phyloP scores from a whole-genome alignment of 2,888 invertebrate genomes.

The Rhingia rostrata region DNA sequence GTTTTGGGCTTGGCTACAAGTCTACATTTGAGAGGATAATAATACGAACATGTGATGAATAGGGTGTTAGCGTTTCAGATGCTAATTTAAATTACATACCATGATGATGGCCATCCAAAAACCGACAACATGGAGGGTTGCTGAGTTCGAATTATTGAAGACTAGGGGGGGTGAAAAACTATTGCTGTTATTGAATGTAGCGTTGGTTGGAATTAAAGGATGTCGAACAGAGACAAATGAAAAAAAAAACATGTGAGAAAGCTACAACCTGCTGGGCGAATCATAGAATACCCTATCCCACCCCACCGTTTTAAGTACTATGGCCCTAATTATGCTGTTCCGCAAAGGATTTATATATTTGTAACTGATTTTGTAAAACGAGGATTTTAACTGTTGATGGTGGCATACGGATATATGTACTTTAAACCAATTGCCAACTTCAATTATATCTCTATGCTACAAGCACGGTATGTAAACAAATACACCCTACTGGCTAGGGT shows the following conservation, averaged over 20 bases:
- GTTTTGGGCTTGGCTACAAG: not conserved
- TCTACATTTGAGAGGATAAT: slow-evolving; percentile 25
- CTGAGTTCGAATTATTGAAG: slow-evolving; percentile 13
- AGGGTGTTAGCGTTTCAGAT: slow-evolving; percentile 52
- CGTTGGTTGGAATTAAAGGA: slow-evolving; percentile 7
- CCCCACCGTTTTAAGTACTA: no score
- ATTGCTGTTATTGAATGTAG: slow-evolving; percentile 27
- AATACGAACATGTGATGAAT: slow-evolving; percentile 51
- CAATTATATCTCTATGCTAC: no score
- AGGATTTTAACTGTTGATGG: no score
- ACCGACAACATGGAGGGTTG: not conserved
- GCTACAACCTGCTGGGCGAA: no score
- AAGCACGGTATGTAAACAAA: no score
- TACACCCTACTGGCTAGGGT: no score
- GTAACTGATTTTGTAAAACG: no score
- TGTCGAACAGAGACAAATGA: not conserved
- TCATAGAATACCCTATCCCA: no score
- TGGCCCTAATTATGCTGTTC: no score
- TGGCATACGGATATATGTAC: no score
- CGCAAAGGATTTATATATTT: no score
- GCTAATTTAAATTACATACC: slow-evolving; percentile 61
- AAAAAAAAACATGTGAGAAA: not conserved
- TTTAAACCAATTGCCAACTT: no score
- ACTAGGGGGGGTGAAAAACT: slow-evolving; percentile 33
- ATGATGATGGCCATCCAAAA: slow-evolving; percentile 13